Base-by-base conservation (phyloP, 2,888 invertebrate genomes). In the Heteromyza rotundicornis region DNA sequence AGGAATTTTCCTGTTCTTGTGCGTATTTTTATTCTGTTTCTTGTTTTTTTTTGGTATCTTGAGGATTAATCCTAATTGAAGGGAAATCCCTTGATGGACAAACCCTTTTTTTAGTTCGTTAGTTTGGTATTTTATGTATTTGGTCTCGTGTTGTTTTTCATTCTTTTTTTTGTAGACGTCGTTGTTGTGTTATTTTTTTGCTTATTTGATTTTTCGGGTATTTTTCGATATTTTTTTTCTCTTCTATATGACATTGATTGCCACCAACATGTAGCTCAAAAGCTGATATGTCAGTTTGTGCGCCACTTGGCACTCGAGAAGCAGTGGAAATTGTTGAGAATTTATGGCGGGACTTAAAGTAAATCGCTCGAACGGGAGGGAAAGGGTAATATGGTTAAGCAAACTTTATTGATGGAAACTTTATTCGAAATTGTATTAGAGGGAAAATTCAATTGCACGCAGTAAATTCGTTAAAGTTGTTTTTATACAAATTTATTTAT, bases 1-100 rank as follows among this genome's bases (percentile, higher is more conserved):
- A 59, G 36, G 35, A 35, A 17, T 35, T 62, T 66, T 65, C 64
- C 10, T 27, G 27, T 10, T 27, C 10, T 27, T 10, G 27, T 27
- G 5, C 27, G 27, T 27, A 7, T 27, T 65, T 65, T 59, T 32
- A 40, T 49, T 57, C 60, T 58, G 51, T 44, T 23, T 54, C 32
- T 51, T 64, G 32, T 53, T 44, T 20, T 23, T 57, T 60, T 61
- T 62, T 59, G 66, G 70, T 77, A 76, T 79, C 79, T 75, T 65
- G 75, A 72, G 79, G 75, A 78, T 79, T 76, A 77, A 74, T 76
- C 77, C 78, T 78, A 78, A 79, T 79, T 79, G 78, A 79, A 78
- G 77, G 75, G 69, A 76, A 77, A 78, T 79, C 74, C 78, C 79
- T 63, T 74, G 71, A 74, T 77, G 73, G 71, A 71, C 74, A 59